Evolutionary conservation across 1,140 invertebrate species (phyloP), one percentile per base, ranked within the genome.

Genomic region (Drosophila orena): DNA sequence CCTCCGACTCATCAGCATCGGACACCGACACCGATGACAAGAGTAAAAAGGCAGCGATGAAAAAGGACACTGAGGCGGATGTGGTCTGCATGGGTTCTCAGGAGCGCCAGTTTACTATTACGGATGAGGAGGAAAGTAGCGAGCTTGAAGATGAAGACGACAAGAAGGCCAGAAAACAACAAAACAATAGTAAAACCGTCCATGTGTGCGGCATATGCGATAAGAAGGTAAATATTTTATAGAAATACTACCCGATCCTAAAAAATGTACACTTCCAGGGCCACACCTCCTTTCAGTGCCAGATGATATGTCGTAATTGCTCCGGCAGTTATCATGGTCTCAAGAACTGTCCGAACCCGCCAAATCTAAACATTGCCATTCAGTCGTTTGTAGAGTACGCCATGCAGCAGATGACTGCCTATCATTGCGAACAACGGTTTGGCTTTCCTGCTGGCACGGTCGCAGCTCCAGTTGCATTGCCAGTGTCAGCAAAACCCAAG

Each of bases 231-330:
- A 14, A 50, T 27, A n/a, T 5, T 4, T 1, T 8, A 6, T n/a
- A 37, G 0, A 0, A 12, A 24, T 8, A 2, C 5, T 24, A 20
- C n/a, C 1, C 12, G 22, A 34, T n/a, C 34, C n/a, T 14, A n/a
- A 10, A 15, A 14, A 12, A 22, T 42, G 0, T 42, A 1, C 0
- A 1, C 11, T 49, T 49, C 30, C 62, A 91, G 90, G 90, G 76
- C 15, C 90, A 91, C 56, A 90, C 76, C 7, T 86, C 90, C 4
- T 91, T 91, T 15, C 70, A 91, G 34, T 91, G 90, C 27, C 90
- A 91, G 49, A 91, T 90, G 90, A 91, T 91, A 12, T 91, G 90
- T 43, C 47, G 79, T 6, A 91, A 91, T 42, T 91, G 90, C 22
- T 90, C 90, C 1, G 74, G 61, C 0, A 72, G 79, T 5, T 84